A percentile compares a stretch with the other conserved stretches of the same genome.
Conservation (phyloP, 2,797 vertebrate species). For the Danio choprae region DNA sequence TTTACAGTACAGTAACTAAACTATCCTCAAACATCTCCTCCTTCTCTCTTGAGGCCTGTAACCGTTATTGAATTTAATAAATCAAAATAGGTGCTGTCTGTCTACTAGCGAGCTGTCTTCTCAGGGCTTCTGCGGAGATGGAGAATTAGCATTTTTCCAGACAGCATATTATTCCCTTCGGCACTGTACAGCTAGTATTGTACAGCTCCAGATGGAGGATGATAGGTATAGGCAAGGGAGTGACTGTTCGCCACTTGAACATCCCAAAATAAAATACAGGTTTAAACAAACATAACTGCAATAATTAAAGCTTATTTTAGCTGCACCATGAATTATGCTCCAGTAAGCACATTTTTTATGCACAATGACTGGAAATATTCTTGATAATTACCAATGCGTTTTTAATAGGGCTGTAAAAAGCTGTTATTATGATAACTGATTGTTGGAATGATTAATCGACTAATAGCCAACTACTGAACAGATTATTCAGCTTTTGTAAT, state of each 20-base stretch:
- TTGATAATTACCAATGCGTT: neutral
- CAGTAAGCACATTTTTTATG: neutral
- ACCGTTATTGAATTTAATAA: slow-evolving; percentile 82
- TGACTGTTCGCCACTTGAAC: slow-evolving; percentile 73
- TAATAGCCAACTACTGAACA: too few relatives aligned
- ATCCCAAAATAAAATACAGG: slow-evolving; percentile 58
- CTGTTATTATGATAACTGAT: too few relatives aligned
- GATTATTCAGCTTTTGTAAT: too few relatives aligned
- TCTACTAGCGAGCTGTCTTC: slow-evolving; percentile 81
- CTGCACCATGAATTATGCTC: neutral
- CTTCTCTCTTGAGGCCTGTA: slow-evolving; percentile 75
- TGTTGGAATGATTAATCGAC: too few relatives aligned
- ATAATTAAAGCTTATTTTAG: slow-evolving; percentile 5
- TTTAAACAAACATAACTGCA: neutral
- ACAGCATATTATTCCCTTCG: slow-evolving; percentile 71
- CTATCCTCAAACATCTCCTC: slow-evolving; percentile 6
- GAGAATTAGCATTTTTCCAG: slow-evolving; percentile 79
- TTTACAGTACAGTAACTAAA: slow-evolving; percentile 23
- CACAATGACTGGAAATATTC: neutral
- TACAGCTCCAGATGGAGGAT: slow-evolving; percentile 76
- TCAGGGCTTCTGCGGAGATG: slow-evolving; percentile 74
- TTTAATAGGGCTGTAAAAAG: neutral
- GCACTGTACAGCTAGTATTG: slow-evolving; percentile 57
- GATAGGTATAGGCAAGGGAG: slow-evolving; percentile 75
- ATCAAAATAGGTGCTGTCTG: slow-evolving; percentile 79